A percentile compares a stretch with the other conserved stretches of the same genome.
Evolutionary conservation across 2,888 invertebrate species (phyloP).

Genomic region (Leptopilina syphax): DNA sequence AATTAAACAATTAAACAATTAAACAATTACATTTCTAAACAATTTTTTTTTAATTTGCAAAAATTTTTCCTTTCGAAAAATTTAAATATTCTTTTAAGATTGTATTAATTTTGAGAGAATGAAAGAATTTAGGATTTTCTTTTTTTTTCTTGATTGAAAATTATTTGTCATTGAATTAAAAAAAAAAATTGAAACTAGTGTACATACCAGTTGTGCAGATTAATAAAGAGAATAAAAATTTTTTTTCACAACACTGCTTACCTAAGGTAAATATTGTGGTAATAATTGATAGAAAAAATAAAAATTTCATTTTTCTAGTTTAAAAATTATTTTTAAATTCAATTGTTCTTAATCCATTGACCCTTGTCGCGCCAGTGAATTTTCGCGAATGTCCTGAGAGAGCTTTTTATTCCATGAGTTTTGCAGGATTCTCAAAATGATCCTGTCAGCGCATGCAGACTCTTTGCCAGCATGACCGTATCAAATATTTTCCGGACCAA

Average conservation of each 20-base stretch:
- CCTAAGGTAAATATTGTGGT: slow-evolving; percentile 2
- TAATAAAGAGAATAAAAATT: background rate
- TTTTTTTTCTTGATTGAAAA: background rate
- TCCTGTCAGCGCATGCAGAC: slow-evolving; percentile 16
- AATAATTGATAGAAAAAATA: slow-evolving; percentile 40
- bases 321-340: background rate
- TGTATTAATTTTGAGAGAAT: no score
- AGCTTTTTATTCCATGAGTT: background rate
- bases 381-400: slow-evolving; percentile 14
- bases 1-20: no score
- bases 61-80: no score
- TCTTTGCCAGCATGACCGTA: slow-evolving; percentile 20
- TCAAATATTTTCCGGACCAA: background rate
- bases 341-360: background rate
- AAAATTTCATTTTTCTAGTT: slow-evolving; percentile 16
- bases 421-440: slow-evolving; percentile 21
- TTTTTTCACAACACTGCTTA: background rate
- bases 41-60: no score
- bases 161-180: background rate
- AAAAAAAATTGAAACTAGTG: background rate
- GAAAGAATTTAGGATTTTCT: no score
- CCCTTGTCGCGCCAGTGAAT: slow-evolving; percentile 11
- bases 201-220: background rate
- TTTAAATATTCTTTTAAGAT: no score
- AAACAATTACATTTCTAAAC: no score